Evolutionary conservation across 1,140 invertebrate genomes (phyloP), one percentile per base, ranked within the genome.

Genomic region (Maniola jurtina): DNA sequence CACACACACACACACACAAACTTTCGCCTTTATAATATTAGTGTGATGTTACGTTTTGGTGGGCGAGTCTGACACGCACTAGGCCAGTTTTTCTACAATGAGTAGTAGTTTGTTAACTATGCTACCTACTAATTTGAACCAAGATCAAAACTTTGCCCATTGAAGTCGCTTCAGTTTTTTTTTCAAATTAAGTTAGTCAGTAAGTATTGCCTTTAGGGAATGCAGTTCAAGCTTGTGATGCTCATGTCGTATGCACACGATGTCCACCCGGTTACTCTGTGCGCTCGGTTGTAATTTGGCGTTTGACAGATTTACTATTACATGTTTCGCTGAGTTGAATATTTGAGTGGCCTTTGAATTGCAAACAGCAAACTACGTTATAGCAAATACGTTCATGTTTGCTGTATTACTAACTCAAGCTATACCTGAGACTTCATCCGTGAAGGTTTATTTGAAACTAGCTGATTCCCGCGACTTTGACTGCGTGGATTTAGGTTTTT

Each of bases 261-360:
- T 25, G 16, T 52, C 14, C 48, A 25, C 8, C 15, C 14, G 48
- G 15, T 25, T 25, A n/a, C 13, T n/a, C 10, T n/a, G 9, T 45
- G 42, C 48, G 25, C 68, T 69, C 62, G 75, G 63, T 72, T 78
- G 76, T 78, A 81, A 82, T 85, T 78, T 85, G 73, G 72, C 34
- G 70, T 78, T 75, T 75, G 80, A 83, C 80, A 83, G 78, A 84
- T 84, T 83, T 83, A 84, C 77, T 75, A 72, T 68, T 70, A 47
- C 66, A 66, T 57, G 65, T 67, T 64, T 48, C 54, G 57, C 54
- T 34, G 54, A 5, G 13, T 35, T 55, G 14, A 52, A 52, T 16
- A 45, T 61, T 61, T 52, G 61, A 63, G 61, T 56, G 50, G 61
- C n/a, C 35, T 63, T 25, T 15, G 50, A 63, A 63, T 63, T 63